Percentiles rank a stretch among this genome's conserved stretches.
phyloP scores from a whole-genome alignment of 2,113 vertebrate species.

The Oncorhynchus tshawytscha region DNA sequence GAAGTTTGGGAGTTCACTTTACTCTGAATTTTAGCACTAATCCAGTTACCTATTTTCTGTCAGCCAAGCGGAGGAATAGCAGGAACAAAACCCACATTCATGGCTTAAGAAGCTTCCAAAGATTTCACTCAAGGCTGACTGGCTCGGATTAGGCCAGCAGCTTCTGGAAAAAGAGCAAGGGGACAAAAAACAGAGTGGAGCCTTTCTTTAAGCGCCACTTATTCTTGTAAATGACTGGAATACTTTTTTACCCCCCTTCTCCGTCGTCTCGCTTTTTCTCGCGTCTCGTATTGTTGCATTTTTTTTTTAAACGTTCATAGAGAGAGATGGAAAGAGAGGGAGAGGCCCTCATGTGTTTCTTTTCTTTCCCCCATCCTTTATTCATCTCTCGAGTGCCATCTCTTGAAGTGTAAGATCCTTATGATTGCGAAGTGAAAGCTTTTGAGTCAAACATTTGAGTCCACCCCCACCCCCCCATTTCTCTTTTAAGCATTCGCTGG shows the following conservation, averaged over 20 bases:
- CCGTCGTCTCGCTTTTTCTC: conserved; percentile 12
- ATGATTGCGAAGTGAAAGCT: conserved; percentile 31
- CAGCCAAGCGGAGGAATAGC: conserved; percentile 82
- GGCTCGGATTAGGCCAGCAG: conserved; percentile 72
- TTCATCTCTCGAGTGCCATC: conserved; percentile 45
- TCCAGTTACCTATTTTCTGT: conserved; percentile 86
- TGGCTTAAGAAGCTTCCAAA: conserved; percentile 82
- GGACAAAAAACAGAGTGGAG: conserved; percentile 24
- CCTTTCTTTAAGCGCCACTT: conserved; percentile 66
- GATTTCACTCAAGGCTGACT: conserved; percentile 79
- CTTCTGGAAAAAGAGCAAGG: conserved; percentile 51
- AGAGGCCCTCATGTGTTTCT: conserved; percentile 1
- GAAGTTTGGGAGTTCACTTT: conserved; percentile 83
- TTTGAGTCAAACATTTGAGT: no score
- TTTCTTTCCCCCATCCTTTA: conserved; percentile 11
- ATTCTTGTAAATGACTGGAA: conserved; percentile 74
- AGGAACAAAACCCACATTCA: conserved; percentile 82
- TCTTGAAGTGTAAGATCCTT: conserved; percentile 39
- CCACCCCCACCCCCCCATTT: no score
- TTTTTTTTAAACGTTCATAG: conserved; percentile 31
- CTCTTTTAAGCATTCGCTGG: no score
- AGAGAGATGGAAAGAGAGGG: conserved; percentile 8
- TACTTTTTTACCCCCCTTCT: conserved; percentile 24
- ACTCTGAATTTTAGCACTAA: conserved; percentile 83
- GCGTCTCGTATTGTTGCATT: conserved; percentile 23